These are phyloP conservation scores for Micropoecilia bifurca DNA, from an alignment of 2,797 vertebrate species.

Conservation along the genomic window DNA sequence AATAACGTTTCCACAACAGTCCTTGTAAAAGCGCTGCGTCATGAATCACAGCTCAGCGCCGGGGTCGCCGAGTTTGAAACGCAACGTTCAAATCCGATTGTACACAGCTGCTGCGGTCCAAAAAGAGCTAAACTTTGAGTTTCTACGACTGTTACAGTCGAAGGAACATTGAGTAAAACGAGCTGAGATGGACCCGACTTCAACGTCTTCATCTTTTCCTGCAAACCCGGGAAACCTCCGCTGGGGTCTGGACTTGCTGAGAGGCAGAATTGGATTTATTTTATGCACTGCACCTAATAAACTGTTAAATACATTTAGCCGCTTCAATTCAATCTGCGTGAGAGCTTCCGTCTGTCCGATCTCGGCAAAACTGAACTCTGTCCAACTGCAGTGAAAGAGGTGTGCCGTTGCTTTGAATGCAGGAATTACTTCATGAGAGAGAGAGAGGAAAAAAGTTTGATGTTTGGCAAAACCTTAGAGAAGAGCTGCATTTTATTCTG, in stretches of 20 bases:
- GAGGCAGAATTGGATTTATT: conserved; percentile 68
- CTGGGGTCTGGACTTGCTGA: conserved; percentile 29
- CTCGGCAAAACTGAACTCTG: conserved; percentile 52
- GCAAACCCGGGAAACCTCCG: conserved; percentile 13
- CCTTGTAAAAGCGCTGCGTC: not conserved
- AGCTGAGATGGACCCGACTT: conserved; percentile 12
- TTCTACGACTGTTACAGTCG: conserved; percentile 9
- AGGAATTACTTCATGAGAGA: conserved; percentile 30
- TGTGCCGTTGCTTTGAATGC: conserved; percentile 55
- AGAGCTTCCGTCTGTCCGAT: conserved; percentile 67
- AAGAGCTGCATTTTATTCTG: conserved; percentile 5
- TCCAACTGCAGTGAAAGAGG: conserved; percentile 65
- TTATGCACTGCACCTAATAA: conserved; percentile 66
- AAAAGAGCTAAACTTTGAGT: conserved; percentile 6
- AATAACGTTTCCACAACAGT: not conserved
- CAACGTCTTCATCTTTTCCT: conserved; percentile 38
- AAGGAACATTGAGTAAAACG: not conserved
- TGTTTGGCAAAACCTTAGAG: not conserved
- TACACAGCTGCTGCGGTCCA: not conserved
- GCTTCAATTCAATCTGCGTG: conserved; percentile 74
- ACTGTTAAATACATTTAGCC: conserved; percentile 73
- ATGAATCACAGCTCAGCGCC: not conserved
- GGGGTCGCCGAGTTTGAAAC: not conserved
- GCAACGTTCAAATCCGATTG: not conserved
- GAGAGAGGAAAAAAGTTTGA: conserved; percentile 1